Conservation (phyloP, 2,797 vertebrate species). For the Diplodus sargus region DNA sequence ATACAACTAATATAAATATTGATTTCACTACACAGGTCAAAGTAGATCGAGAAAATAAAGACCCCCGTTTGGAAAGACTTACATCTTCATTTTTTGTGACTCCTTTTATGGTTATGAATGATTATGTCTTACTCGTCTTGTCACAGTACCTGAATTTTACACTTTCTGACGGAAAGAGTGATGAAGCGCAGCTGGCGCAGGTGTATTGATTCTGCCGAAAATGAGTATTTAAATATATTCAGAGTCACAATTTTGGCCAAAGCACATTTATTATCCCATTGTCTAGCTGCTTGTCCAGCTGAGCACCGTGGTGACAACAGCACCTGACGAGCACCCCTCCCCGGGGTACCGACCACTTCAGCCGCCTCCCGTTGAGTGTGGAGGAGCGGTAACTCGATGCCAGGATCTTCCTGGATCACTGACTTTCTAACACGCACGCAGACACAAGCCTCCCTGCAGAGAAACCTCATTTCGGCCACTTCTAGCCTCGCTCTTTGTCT, state of each 20-base stretch:
- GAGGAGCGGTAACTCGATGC: conserved; percentile 53
- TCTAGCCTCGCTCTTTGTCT: conserved; percentile 62
- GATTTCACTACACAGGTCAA: not conserved
- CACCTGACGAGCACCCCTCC: conserved; percentile 43
- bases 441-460: conserved; percentile 48
- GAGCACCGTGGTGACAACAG: conserved; percentile 23
- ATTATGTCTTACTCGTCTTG: not conserved
- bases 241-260: not conserved
- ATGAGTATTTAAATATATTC: too few species aligned
- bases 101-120: not conserved
- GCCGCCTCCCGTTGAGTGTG: conserved; percentile 33
- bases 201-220: too few species aligned
- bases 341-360: conserved; percentile 40
- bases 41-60: not conserved
- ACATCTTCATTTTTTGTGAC: not conserved
- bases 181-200: too few species aligned
- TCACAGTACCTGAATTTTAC: not conserved
- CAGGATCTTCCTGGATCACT: conserved; percentile 65
- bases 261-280: not conserved
- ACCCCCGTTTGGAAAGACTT: not conserved
- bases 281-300: conserved; percentile 27
- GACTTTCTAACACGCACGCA: conserved; percentile 46
- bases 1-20: conserved; percentile 2
- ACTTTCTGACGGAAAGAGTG: too few species aligned
- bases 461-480: conserved; percentile 66